These are phyloP conservation scores for Callosobruchus maculatus DNA, from an alignment of 2,888 invertebrate genomes.

Conservation along the genomic window DNA sequence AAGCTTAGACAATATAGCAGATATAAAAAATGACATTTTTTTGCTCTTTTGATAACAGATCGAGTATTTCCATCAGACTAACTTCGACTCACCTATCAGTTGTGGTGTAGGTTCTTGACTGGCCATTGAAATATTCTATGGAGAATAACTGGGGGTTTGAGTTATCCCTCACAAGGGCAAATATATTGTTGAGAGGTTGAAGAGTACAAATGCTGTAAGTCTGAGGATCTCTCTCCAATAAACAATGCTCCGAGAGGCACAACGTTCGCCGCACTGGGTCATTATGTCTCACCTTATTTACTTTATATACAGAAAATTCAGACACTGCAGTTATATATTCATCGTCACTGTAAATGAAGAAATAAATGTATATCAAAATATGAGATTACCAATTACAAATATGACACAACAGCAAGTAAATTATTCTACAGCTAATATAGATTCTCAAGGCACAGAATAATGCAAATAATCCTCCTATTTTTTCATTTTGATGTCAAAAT, in stretches of 20 bases:
- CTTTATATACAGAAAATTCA: slow-evolving; percentile 95
- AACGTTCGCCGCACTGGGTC: slow-evolving; percentile 85
- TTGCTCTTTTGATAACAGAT: no score
- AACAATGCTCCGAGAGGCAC: slow-evolving; percentile 91
- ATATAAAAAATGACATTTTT: no score
- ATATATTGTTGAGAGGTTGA: slow-evolving; percentile 77
- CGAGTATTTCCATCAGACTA: not conserved
- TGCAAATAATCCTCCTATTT: no score
- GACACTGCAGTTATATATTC: slow-evolving; percentile 94
- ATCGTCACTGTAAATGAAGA: slow-evolving; percentile 66
- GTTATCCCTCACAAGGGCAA: slow-evolving; percentile 84
- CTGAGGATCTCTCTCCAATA: slow-evolving; percentile 94
- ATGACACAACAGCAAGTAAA: no score
- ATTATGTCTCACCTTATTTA: slow-evolving; percentile 72
- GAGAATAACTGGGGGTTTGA: slow-evolving; percentile 90
- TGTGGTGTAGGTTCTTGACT: slow-evolving; percentile 81
- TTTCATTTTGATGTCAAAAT: no score
- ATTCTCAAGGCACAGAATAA: no score
- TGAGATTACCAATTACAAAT: not conserved
- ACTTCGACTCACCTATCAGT: slow-evolving; percentile 71
- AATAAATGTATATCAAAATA: not conserved
- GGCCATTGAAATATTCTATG: slow-evolving; percentile 91
- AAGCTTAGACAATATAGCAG: no score
- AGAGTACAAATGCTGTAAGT: slow-evolving; percentile 93
- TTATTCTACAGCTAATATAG: no score